Evolutionary conservation across 2,797 vertebrate species (phyloP), one percentile per base, ranked within the genome.

Genomic region (Lithobates sylvaticus): DNA sequence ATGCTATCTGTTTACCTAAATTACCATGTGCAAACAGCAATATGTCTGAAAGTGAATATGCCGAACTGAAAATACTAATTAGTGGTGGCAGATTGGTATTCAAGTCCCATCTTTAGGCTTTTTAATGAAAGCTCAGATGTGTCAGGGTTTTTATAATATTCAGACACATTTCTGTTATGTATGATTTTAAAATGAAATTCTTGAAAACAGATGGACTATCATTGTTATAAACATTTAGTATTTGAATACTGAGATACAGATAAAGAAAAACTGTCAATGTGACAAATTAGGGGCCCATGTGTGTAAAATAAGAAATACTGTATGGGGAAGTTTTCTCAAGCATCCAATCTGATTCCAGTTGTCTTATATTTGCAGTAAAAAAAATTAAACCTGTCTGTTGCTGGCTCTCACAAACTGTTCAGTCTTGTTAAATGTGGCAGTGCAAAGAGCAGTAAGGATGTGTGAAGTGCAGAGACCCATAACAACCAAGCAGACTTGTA

Each of bases 21-120:
- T 95, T 95, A 95, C 94, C 94, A 95, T 95, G 95, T 95, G 94
- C 95, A 95, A 95, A 95, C 94, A 95, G 94, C 94, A 95, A 95
- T 95, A 94, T 89, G 91, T 94, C 94, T 93, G 93, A 93, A 94
- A 95, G 94, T 93, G 94, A 95, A 94, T 95, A 94, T 93, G 91
- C 93, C 93, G 93, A 94, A 94, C 94, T 94, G 95, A 95, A 95
- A 95, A 95, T 95, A 95, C 94, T 95, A 95, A 95, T 95, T 95
- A 95, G 92, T 90, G 89, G 92, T 94, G 94, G 94, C 93, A 93
- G 93, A 95, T 95, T 95, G 93, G 93, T 95, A 95, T 95, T 95
- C 94, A 93, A 94, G 95, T 94, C 94, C 94, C 94, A 95, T 94
- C 90, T 83, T 92, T 81, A 89, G 90, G 94, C 92, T 93, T 94